These are phyloP conservation scores for Sciurus carolinensis DNA, from an alignment of 2,797 vertebrate species.

Conservation along the genomic window DNA sequence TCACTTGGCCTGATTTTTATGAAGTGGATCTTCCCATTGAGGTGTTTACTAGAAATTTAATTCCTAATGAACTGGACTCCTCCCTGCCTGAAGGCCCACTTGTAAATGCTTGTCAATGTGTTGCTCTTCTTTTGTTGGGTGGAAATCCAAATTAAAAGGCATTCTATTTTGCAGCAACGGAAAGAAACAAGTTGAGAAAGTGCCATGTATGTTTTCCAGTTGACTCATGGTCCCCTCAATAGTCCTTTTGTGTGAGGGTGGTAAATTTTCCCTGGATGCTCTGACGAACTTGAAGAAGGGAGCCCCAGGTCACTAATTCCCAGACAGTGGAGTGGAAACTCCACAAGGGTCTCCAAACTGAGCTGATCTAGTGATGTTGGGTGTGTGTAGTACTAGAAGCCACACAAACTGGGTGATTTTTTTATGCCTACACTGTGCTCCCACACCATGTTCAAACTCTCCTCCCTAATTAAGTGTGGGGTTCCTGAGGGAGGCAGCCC, in stretches of 20 bases:
- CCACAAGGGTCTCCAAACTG: constrained; percentile 20
- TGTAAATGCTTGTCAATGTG: constrained; percentile 69
- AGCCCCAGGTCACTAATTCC: constrained; percentile 41
- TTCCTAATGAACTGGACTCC: constrained; percentile 74
- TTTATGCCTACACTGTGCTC: not conserved
- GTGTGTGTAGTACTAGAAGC: not conserved
- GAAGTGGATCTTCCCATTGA: constrained; percentile 11
- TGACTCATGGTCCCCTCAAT: constrained; percentile 79
- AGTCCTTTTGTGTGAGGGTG: constrained; percentile 78
- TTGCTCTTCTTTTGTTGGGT: constrained; percentile 61
- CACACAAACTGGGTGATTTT: not conserved
- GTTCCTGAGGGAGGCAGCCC: not conserved
- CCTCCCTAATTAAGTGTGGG: not conserved
- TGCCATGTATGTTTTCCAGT: constrained; percentile 79
- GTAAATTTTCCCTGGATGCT: constrained; percentile 62
- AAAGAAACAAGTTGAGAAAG: constrained; percentile 84
- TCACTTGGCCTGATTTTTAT: constrained; percentile 36
- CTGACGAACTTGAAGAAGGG: constrained; percentile 53
- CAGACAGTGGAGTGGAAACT: not conserved
- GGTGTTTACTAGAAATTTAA: constrained; percentile 73
- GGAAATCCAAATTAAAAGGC: constrained; percentile 77
- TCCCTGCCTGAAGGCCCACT: constrained; percentile 71
- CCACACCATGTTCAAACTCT: not conserved
- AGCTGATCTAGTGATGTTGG: not conserved
- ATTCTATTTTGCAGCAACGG: constrained; percentile 74